Base-by-base conservation (phyloP, 2,888 invertebrate genomes). In the Pegoplata infirma region DNA sequence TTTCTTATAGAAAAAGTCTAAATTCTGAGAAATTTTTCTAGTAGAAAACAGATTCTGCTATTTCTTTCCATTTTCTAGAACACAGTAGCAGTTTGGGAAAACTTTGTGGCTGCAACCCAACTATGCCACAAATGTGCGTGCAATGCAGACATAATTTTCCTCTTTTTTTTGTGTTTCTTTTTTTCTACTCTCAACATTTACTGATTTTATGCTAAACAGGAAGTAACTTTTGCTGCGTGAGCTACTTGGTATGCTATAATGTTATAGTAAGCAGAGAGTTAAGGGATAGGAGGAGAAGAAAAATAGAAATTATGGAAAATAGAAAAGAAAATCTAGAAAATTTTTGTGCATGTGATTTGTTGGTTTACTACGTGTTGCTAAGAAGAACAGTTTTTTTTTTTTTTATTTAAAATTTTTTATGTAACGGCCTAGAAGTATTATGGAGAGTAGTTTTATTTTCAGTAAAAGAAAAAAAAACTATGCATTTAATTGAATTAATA, bases 131-230 rank as follows among this genome's bases (percentile, higher is more conserved):
- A 80, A 73, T 80, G 67, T 80, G 75, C 81, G 77, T 81, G 81
- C 73, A 58, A 28, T 44, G 61, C 59, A 81, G 71, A 66, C 73
- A 78, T 73, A 77, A 71, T 75, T 76, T 76, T 66, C 56, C 51
- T 55, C 19, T 55, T 32, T 7, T 55, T 16, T 49, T 10, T 19
- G 14, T 51, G 19, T 12, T 58, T 36, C 5, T 21, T 53, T 17
- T 25, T 12, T 23, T 7, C 2, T 32, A 25, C 21, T 44, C 1
- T 40, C 12, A 53, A 58, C 12, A 44, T 67, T 55, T 63, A 44
- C 58, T 56, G 75, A 64, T 73, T 80, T 69, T 76, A 80, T 81
- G 75, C 77, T 80, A 80, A 81, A 72, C 77, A 71, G 75, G 73
- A 74, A 78, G 80, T 64, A 80, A 81, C 69, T 80, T 77, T 75